Percentiles rank a stretch among this genome's conserved stretches.
Evolutionary conservation across 30 jellyfish, hydroid and myxozoan species (phyloP).

Genomic region (Chironex yamaguchii): DNA sequence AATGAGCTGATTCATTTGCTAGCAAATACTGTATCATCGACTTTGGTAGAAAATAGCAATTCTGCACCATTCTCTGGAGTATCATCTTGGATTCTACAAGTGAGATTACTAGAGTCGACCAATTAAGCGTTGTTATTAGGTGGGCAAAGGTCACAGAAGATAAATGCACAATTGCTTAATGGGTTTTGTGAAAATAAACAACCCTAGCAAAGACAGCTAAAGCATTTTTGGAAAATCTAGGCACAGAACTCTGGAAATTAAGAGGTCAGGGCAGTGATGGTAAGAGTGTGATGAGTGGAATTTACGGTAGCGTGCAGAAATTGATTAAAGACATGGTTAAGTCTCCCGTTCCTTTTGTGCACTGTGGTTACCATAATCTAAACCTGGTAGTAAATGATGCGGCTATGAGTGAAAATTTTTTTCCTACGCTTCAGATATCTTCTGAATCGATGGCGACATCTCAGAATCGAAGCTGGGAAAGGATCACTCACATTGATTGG

Average conservation of each 20-base stretch:
- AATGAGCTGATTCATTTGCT: constrained; percentile 28
- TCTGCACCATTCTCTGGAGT: constrained; percentile 4
- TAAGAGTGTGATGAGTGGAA: too few species aligned
- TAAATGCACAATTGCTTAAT: background rate
- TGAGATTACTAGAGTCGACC: constrained; percentile 27
- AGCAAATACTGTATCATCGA: constrained; percentile 20
- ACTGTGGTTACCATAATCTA: too few species aligned
- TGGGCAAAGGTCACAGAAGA: constrained; percentile 11
- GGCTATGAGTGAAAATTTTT: background rate
- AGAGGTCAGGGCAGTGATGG: too few species aligned
- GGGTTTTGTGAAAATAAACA: too few species aligned
- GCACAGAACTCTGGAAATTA: too few species aligned
- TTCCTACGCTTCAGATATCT: background rate
- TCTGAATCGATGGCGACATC: constrained; percentile 9
- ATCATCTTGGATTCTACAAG: constrained; percentile 19
- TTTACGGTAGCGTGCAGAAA: too few species aligned
- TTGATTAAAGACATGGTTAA: too few species aligned
- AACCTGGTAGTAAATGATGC: too few species aligned
- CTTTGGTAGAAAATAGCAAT: constrained; percentile 28
- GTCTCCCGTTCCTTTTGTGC: too few species aligned
- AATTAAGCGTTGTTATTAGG: constrained; percentile 20
- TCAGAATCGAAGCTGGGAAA: background rate
- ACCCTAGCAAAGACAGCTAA: too few species aligned
- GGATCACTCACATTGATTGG: constrained; percentile 31
- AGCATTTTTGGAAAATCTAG: background rate